Evolutionary conservation across 2,888 invertebrate genomes (phyloP).

Genomic region (Callinectes sapidus): DNA sequence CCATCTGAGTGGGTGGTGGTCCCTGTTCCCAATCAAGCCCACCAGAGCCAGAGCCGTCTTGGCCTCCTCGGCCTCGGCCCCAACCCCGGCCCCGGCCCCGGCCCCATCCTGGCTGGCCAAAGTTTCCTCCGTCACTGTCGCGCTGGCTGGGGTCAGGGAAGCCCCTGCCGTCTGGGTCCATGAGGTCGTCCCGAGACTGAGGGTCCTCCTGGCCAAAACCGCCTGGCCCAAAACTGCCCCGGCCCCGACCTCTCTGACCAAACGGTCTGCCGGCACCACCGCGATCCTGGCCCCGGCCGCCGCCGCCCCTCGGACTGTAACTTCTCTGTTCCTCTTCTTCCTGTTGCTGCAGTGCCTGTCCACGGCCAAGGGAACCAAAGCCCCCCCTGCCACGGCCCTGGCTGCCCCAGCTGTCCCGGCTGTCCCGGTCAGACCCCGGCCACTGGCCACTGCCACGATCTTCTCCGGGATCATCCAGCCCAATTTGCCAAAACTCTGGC

Average conservation of each 20-base stretch:
- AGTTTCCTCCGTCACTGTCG: constrained; percentile 41
- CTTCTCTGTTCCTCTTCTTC: not conserved
- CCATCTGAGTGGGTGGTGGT: not conserved
- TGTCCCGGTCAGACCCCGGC: not conserved
- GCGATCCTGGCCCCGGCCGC: not conserved
- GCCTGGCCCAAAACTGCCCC: constrained; percentile 42
- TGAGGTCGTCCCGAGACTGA: not conserved
- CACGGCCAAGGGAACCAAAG: not conserved
- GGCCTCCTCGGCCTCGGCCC: constrained; percentile 26
- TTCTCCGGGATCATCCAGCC: not conserved
- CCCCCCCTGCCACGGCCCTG: constrained; percentile 12
- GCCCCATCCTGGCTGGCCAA: constrained; percentile 48
- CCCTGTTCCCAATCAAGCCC: constrained; percentile 27
- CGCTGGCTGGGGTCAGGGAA: not conserved
- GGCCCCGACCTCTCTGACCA: constrained; percentile 36
- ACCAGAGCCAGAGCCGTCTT: constrained; percentile 8
- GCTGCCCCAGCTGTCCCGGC: not conserved
- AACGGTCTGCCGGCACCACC: constrained; percentile 7
- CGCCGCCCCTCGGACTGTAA: not conserved
- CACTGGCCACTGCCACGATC: constrained; percentile 26
- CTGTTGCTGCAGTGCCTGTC: not conserved
- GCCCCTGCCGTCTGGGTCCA: not conserved
- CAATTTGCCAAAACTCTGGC: not conserved
- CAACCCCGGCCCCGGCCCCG: not conserved
- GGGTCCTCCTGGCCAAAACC: constrained; percentile 31